A percentile compares a stretch with the other conserved stretches of the same genome.
phyloP scores from a whole-genome alignment of 1,140 invertebrate species.

The Saccostrea glomerata region DNA sequence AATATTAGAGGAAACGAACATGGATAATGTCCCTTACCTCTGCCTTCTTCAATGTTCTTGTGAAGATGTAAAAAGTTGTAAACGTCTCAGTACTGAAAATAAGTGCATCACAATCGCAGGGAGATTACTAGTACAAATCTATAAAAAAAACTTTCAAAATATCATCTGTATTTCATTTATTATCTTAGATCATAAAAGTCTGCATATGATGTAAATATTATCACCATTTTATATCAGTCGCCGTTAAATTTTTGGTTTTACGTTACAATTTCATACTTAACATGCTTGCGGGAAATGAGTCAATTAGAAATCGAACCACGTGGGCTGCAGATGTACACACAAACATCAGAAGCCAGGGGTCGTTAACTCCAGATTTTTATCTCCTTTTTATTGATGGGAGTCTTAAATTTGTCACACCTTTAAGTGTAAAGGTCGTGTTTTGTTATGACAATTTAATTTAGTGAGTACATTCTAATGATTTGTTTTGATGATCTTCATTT shows the following conservation, averaged over 20 bases:
- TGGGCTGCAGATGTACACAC: constrained; percentile 21
- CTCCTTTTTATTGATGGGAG: background rate
- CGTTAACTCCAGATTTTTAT: constrained; percentile 28
- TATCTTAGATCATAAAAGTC: constrained; percentile 25
- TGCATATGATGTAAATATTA: constrained; percentile 33
- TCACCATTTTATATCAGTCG: constrained; percentile 31
- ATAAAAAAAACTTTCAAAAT: constrained; percentile 37
- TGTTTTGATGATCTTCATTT: background rate
- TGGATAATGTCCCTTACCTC: too few species aligned
- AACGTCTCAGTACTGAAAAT: too few species aligned
- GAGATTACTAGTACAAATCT: constrained; percentile 13
- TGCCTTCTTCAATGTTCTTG: too few species aligned
- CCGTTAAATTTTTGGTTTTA: constrained; percentile 22
- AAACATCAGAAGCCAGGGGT: background rate
- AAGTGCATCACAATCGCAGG: background rate
- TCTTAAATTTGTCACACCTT: constrained; percentile 36
- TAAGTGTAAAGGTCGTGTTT: constrained; percentile 6
- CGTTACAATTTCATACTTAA: constrained; percentile 34
- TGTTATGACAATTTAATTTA: constrained; percentile 19
- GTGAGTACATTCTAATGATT: background rate
- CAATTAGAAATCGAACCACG: constrained; percentile 26
- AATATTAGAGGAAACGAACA: too few species aligned
- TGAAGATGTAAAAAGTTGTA: too few species aligned
- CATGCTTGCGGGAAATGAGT: constrained; percentile 37
- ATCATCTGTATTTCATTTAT: constrained; percentile 37